Evolutionary conservation across 2,797 vertebrate species (phyloP).

Genomic region (Garrulus glandarius): DNA sequence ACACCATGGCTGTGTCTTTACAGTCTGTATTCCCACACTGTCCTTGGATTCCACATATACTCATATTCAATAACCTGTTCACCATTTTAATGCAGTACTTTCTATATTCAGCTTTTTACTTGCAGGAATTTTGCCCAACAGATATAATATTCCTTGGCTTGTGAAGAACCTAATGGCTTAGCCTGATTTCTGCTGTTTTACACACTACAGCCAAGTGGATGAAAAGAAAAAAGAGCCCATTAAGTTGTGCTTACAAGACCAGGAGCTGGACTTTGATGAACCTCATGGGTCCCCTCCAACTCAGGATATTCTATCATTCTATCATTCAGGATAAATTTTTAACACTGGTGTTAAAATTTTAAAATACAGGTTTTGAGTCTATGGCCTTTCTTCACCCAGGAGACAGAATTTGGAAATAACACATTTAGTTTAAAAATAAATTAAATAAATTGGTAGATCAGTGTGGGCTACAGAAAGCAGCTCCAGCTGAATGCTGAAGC

Average conservation of each 20-base stretch:
- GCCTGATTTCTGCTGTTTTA: slow-evolving; percentile 17
- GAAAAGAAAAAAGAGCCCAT: neutral
- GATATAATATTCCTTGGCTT: neutral
- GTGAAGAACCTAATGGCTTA: neutral
- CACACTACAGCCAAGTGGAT: slow-evolving; percentile 9
- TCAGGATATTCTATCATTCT: neutral
- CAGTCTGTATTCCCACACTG: neutral
- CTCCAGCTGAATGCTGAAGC: neutral
- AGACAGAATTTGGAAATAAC: neutral
- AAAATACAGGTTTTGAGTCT: neutral
- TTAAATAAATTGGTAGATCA: neutral
- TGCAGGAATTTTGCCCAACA: slow-evolving; percentile 16
- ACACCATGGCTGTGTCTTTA: neutral
- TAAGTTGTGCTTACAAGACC: neutral
- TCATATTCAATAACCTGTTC: neutral
- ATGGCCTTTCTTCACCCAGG: neutral
- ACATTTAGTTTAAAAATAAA: neutral
- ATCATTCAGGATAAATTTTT: neutral
- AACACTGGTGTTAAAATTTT: neutral
- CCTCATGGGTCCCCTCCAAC: neutral
- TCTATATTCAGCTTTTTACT: slow-evolving; percentile 19
- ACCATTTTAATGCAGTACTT: slow-evolving; percentile 39
- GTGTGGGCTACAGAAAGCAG: neutral
- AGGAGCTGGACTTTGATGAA: neutral
- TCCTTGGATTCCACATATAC: fast-evolving